These are phyloP conservation scores for Cotesia glomerata DNA, from an alignment of 1,140 invertebrate genomes.

Conservation along the genomic window DNA sequence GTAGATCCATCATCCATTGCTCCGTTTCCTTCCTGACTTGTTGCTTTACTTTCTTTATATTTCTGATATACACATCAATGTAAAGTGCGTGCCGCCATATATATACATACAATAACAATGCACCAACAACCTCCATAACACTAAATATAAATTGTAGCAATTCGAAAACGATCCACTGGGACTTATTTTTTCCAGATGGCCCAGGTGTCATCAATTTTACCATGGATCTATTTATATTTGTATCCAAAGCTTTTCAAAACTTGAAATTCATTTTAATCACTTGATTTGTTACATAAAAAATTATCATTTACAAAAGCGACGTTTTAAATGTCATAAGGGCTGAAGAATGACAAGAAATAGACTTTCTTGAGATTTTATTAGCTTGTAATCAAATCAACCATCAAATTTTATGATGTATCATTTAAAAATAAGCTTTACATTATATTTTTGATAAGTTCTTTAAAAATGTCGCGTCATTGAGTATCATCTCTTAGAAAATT, in stretches of 20 bases:
- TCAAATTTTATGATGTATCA: no score
- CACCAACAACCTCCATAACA: background rate
- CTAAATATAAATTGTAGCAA: background rate
- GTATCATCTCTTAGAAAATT: no score
- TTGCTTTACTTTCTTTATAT: conserved; percentile 7
- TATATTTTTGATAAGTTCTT: no score
- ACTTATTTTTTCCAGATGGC: conserved; percentile 29
- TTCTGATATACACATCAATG: conserved; percentile 19
- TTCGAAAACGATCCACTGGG: conserved; percentile 10
- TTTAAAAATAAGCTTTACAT: no score
- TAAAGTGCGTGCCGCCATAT: conserved; percentile 8
- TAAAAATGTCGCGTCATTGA: no score
- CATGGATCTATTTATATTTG: background rate
- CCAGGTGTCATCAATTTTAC: conserved; percentile 13
- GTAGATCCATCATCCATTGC: conserved; percentile 30
- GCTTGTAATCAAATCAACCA: no score
- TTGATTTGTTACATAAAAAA: background rate
- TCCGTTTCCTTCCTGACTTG: conserved; percentile 7
- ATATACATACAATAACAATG: conserved; percentile 1
- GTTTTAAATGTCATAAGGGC: no score
- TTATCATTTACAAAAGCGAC: no score
- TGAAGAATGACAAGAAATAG: no score
- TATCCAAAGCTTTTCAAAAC: background rate
- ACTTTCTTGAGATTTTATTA: no score
- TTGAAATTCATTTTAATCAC: conserved; percentile 11